Evolutionary conservation across 2,888 invertebrate species (phyloP), one percentile per base, ranked within the genome.

Genomic region (Mallateleia sp.): DNA sequence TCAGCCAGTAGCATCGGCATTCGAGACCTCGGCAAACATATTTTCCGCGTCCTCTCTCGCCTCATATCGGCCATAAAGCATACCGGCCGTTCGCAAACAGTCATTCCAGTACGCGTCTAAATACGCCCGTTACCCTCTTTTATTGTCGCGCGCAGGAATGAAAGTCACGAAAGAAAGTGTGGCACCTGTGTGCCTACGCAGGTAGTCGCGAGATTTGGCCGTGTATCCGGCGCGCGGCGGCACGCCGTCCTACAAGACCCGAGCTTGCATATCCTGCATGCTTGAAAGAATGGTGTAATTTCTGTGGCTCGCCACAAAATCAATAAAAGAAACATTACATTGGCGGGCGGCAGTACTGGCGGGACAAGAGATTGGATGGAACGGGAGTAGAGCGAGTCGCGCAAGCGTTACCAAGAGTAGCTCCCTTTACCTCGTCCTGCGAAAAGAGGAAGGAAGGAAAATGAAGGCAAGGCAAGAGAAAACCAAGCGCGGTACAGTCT

Each of bases 311-410:
- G 93, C 84, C 93, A 92, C 94, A 94, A 95, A 95, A 95, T 95
- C 95, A 95, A 95, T 95, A 95, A 95, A 94, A 95, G 94, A 95
- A 95, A 95, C 95, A 95, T 95, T 95, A 95, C 94, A 95, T 95
- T 92, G 95, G 93, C 93, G 93, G 93, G 89, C 89, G 88, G 93
- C 89, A 85, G 93, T 93, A 92, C 93, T 90, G 93, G 94, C 92
- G 94, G 93, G 93, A 94, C 93, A 84, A 72, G 78, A 84, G 84
- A 84, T 84, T 84, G 94, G 94, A 94, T 93, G 93, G 91, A 91
- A 93, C 92, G 93, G 93, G 94, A 94, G 92, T 92, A 93, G 94
- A 93, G 93, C 90, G 91, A 91, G 92, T 93, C 93, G 94, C 94
- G 94, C 94, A 94, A 94, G 94, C 94, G 94, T 94, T 94, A 92